A percentile compares a stretch with the other conserved stretches of the same genome.
These are phyloP conservation scores for Girardinichthys multiradiatus DNA, from an alignment of 2,113 vertebrate species.

Conservation along the genomic window DNA sequence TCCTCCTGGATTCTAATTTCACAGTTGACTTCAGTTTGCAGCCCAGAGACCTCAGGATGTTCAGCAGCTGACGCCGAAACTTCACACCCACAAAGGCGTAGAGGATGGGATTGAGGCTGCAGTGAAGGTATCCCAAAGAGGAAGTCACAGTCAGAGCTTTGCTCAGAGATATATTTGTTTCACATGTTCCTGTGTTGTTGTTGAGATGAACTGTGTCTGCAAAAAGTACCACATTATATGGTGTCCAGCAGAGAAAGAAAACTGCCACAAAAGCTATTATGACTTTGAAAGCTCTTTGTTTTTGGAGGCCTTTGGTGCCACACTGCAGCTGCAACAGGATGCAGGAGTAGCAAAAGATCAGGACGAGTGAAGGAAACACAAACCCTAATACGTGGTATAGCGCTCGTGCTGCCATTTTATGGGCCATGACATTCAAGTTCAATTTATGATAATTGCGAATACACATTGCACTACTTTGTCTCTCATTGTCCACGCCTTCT, in stretches of 20 bases:
- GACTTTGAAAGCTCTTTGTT: slow-evolving; percentile 83
- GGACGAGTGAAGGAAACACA: slow-evolving; percentile 79
- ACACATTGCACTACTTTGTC: slow-evolving; percentile 69
- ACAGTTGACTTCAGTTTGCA: slow-evolving; percentile 60
- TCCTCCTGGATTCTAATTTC: slow-evolving; percentile 56
- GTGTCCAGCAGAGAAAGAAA: slow-evolving; percentile 88
- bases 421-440: too few species aligned
- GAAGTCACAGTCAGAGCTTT: slow-evolving; percentile 74
- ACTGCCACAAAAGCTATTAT: slow-evolving; percentile 83
- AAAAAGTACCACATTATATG: slow-evolving; percentile 84
- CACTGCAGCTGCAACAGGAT: slow-evolving; percentile 79
- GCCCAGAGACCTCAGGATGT: slow-evolving; percentile 74
- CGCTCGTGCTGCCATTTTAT: slow-evolving; percentile 37
- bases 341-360: slow-evolving; percentile 85
- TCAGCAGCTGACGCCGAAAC: slow-evolving; percentile 83
- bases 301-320: slow-evolving; percentile 79
- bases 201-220: slow-evolving; percentile 73
- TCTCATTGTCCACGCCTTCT: not conserved
- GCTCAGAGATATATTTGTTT: slow-evolving; percentile 45
- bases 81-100: slow-evolving; percentile 89
- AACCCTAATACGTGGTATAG: slow-evolving; percentile 83
- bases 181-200: slow-evolving; percentile 40
- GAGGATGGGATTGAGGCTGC: slow-evolving; percentile 89
- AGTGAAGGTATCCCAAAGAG: slow-evolving; percentile 83
- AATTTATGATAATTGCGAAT: slow-evolving; percentile 42